Base-by-base conservation (phyloP, 2,113 vertebrate species). In the Pogona vitticeps region DNA sequence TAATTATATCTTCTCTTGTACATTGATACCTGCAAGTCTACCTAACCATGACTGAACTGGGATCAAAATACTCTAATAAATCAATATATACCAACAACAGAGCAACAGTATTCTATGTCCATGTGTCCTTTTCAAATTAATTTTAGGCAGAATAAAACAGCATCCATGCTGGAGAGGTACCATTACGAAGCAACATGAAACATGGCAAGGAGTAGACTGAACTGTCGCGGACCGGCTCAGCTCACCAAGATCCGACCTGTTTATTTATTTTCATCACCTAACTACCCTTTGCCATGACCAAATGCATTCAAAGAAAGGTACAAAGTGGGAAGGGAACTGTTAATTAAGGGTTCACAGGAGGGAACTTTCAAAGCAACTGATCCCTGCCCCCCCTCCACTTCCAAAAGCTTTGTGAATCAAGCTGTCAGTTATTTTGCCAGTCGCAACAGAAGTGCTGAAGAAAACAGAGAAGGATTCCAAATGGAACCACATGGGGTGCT, bases 211-310 rank as follows among this genome's bases (percentile, higher is more conserved):
- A 8, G 88, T 82, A 73, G 12, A 75, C 86, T 84, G 63, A 6
- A 0, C 0, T 6, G 72, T 40, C 88, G 81, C 81, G 61, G 21
- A 65, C 18, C 63, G 21, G 46, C 46, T 52, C 10, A 6, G 46
- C 46, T 52, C 46, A 52, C 46, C 46, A 52, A 52, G 46, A 52
- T 52, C 46, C 10, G 10, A 52, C 10, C n/a, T n/a, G n/a, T n/a
- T n/a, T 46, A 0, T 56, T 87, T 87, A 36, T 77, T 84, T 88
- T 85, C 67, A 46, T 9, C 90, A 70, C 82, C 2, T 31, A 58
- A 17, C 18, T 40, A 36, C 6, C 80, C 42, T 92, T 86, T 63
- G 56, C 82, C 76, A 36, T 56, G 65, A 88, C 68, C 91, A 93
- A 92, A 91, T 0, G 71, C 58, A 85, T 91, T 90, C 86, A 0